Percentiles rank a stretch among this genome's conserved stretches.
Evolutionary conservation across 2,113 vertebrate species (phyloP).

Genomic region (Phaethornis superciliosus): DNA sequence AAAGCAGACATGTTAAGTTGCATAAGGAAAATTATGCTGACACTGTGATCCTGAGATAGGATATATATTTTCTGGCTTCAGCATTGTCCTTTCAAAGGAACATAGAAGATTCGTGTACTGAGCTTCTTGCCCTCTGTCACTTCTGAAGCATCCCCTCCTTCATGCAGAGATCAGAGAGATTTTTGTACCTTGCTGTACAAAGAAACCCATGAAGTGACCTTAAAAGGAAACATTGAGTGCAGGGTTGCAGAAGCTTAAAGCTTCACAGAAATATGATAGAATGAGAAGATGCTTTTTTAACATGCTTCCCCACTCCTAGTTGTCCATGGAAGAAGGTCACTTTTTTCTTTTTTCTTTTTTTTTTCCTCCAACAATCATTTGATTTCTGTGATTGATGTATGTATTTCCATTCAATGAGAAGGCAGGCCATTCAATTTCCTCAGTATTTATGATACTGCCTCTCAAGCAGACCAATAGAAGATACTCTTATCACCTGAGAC

Average conservation of each 20-base stretch:
- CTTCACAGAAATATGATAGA: constrained; percentile 13
- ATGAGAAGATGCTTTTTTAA: constrained; percentile 36
- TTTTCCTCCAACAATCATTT: fast-evolving
- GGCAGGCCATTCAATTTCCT: constrained; percentile 24
- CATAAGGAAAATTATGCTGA: constrained; percentile 8
- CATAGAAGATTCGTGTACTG: neutral
- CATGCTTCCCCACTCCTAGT: neutral
- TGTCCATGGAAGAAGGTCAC: neutral
- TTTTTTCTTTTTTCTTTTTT: neutral
- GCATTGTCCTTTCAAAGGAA: constrained; percentile 40
- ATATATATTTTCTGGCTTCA: neutral
- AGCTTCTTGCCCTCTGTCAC: constrained; percentile 30
- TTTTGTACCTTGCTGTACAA: constrained; percentile 41
- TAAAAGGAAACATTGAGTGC: constrained; percentile 23
- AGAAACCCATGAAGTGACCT: constrained; percentile 59
- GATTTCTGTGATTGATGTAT: neutral
- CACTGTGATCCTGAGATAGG: neutral
- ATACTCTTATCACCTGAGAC: neutral
- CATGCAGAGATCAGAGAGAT: constrained; percentile 39
- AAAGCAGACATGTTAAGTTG: neutral
- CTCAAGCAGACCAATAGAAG: neutral
- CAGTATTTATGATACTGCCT: neutral
- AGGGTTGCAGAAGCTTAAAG: constrained; percentile 13
- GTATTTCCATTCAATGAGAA: constrained; percentile 9
- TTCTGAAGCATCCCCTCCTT: constrained; percentile 41